Conservation (phyloP, 2,113 vertebrate species). For the Dunckerocampus dactyliophorus region DNA sequence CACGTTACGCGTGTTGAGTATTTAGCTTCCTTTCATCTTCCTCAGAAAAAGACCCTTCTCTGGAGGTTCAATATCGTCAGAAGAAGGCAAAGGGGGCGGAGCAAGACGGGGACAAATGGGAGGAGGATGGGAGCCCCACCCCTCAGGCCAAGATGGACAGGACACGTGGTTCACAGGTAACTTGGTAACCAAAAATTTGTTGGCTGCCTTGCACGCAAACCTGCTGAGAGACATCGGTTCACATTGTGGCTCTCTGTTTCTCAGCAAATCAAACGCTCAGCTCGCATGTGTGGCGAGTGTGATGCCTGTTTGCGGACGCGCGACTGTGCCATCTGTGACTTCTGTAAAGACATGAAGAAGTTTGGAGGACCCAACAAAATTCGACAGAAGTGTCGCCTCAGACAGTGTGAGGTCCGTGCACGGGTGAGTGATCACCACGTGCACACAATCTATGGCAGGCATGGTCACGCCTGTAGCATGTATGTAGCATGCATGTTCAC, state of each 20-base stretch:
- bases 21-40: not conserved
- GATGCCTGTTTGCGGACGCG: slow-evolving; percentile 88
- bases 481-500: not conserved
- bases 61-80: slow-evolving; percentile 84
- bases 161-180: slow-evolving; percentile 71
- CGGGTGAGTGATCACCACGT: slow-evolving; percentile 67
- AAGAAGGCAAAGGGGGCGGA: slow-evolving; percentile 80
- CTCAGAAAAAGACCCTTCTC: slow-evolving; percentile 75
- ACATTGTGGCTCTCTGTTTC: not conserved
- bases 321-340: slow-evolving; percentile 92
- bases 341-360: slow-evolving; percentile 98
- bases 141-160: slow-evolving; percentile 64
- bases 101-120: slow-evolving; percentile 59
- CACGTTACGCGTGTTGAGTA: too few relatives aligned
- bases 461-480: not conserved
- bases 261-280: slow-evolving; percentile 84
- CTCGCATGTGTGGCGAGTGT: slow-evolving; percentile 94
- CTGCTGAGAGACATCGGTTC: not conserved
- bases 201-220: too few relatives aligned
- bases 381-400: slow-evolving; percentile 89
- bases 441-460: not conserved
- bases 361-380: slow-evolving; percentile 97
- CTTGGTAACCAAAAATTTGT: slow-evolving; percentile 1
- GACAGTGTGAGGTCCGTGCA: slow-evolving; percentile 90
- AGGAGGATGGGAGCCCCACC: slow-evolving; percentile 62